Conservation (phyloP, 2,797 vertebrate species). For the Chromobotia macracanthus region DNA sequence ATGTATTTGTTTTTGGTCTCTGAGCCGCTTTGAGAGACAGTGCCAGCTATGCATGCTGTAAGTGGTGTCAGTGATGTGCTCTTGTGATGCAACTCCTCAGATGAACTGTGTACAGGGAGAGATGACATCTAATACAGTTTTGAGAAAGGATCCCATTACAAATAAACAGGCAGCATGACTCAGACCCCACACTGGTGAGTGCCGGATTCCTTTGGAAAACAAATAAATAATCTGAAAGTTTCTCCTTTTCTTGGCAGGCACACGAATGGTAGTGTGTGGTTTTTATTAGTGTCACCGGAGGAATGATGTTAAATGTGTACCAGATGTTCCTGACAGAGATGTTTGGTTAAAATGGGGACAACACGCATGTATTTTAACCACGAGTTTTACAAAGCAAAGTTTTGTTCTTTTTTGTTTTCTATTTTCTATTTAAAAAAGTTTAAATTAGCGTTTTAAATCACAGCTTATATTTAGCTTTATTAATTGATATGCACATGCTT, state of each 20-base stretch:
- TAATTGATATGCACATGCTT: background rate
- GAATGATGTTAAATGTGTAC: conserved; percentile 64
- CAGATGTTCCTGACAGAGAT: conserved; percentile 48
- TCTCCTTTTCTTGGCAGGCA: conserved; percentile 67
- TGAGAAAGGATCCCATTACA: conserved; percentile 77
- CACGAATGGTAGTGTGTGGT: conserved; percentile 65
- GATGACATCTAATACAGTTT: conserved; percentile 72
- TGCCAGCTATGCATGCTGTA: background rate
- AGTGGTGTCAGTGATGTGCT: conserved; percentile 21
- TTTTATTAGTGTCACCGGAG: conserved; percentile 70
- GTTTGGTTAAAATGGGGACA: conserved; percentile 35
- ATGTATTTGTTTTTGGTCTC: conserved; percentile 23
- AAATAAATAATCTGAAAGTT: conserved; percentile 79
- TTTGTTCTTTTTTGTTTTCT: background rate
- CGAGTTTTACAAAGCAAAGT: conserved; percentile 28
- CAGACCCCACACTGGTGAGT: conserved; percentile 72
- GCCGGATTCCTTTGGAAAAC: conserved; percentile 77
- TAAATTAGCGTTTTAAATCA: background rate
- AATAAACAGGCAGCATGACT: conserved; percentile 81
- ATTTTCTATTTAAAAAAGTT: background rate
- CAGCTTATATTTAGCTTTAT: background rate
- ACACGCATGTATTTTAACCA: conserved; percentile 43
- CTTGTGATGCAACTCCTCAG: conserved; percentile 68
- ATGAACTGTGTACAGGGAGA: conserved; percentile 61
- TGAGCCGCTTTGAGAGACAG: background rate